A percentile compares a stretch with the other conserved stretches of the same genome.
These are phyloP conservation scores for Watsonalla cultraria DNA, from an alignment of 2,888 invertebrate genomes.

Conservation along the genomic window DNA sequence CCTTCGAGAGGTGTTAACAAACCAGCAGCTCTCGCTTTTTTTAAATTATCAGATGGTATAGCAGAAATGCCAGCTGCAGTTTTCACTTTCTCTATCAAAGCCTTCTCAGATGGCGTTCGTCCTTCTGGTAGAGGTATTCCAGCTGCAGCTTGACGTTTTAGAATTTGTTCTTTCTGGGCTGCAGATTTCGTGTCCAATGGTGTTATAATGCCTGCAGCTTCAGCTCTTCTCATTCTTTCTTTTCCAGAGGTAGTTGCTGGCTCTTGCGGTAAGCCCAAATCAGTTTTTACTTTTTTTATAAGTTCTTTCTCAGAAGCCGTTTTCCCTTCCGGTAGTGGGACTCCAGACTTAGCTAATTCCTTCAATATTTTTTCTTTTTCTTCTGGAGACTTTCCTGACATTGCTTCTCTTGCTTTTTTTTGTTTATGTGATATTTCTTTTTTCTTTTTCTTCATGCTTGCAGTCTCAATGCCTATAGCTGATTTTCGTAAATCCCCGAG, in stretches of 20 bases:
- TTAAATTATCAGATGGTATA: conserved; percentile 16
- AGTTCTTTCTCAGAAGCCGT: conserved; percentile 24
- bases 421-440: conserved; percentile 6
- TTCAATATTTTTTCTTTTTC: conserved; percentile 24
- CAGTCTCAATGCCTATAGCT: neutral
- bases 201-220: conserved; percentile 21
- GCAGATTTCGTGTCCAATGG: conserved; percentile 25
- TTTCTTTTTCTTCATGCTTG: conserved; percentile 10
- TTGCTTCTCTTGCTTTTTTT: conserved; percentile 3
- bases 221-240: conserved; percentile 12
- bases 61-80: neutral
- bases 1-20: conserved; percentile 19
- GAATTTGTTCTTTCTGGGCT: conserved; percentile 23
- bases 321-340: conserved; percentile 27
- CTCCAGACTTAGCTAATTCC: conserved; percentile 14
- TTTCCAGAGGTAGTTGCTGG: conserved; percentile 15
- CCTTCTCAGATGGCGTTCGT: conserved; percentile 27
- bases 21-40: conserved; percentile 14
- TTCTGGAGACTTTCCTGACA: conserved; percentile 17
- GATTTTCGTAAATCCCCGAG: conserved; percentile 18
- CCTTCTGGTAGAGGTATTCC: conserved; percentile 28
- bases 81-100: conserved; percentile 12
- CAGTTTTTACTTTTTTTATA: conserved; percentile 18
- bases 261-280: conserved; percentile 26
- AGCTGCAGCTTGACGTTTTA: conserved; percentile 14